Conservation (phyloP, 2,888 invertebrate genomes). For the Hololepta plana region DNA sequence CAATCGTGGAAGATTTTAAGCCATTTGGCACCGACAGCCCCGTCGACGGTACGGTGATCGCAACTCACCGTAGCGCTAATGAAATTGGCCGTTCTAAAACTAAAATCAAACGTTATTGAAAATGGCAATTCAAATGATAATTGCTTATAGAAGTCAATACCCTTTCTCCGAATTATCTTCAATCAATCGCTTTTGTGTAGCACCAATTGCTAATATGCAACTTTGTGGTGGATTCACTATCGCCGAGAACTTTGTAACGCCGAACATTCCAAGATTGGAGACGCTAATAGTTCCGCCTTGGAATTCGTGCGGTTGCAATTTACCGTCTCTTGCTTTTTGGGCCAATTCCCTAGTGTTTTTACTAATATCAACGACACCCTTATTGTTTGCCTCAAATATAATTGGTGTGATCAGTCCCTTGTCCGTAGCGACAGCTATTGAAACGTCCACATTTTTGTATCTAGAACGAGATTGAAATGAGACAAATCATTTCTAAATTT, state of each 20-base stretch:
- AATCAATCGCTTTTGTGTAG: slow-evolving; percentile 55
- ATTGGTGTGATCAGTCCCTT: slow-evolving; percentile 94
- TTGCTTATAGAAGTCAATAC: slow-evolving; percentile 36
- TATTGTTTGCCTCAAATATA: slow-evolving; percentile 75
- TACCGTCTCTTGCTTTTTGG: slow-evolving; percentile 71
- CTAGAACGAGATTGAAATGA: slow-evolving; percentile 28
- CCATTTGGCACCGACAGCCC: slow-evolving; percentile 96
- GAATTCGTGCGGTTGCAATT: slow-evolving; percentile 84
- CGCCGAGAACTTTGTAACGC: slow-evolving; percentile 73
- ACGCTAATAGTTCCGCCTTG: slow-evolving; percentile 92
- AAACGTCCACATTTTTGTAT: slow-evolving; percentile 82
- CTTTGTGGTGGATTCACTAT: slow-evolving; percentile 95
- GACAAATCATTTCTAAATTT: slow-evolving; percentile 3
- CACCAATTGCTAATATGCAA: slow-evolving; percentile 82
- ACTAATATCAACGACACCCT: slow-evolving; percentile 74
- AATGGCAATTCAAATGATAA: not conserved
- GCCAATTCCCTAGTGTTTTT: slow-evolving; percentile 64
- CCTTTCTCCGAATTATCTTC: slow-evolving; percentile 57
- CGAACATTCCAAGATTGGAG: slow-evolving; percentile 92
- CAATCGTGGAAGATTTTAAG: slow-evolving; percentile 72
- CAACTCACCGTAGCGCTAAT: slow-evolving; percentile 88
- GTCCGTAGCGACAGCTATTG: slow-evolving; percentile 92
- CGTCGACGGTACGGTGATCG: slow-evolving; percentile 95
- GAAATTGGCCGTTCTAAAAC: slow-evolving; percentile 54
- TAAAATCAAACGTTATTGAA: slow-evolving; percentile 18